A percentile compares a stretch with the other conserved stretches of the same genome.
Evolutionary conservation across 2,888 invertebrate species (phyloP).

Genomic region (Octodonta nipae): DNA sequence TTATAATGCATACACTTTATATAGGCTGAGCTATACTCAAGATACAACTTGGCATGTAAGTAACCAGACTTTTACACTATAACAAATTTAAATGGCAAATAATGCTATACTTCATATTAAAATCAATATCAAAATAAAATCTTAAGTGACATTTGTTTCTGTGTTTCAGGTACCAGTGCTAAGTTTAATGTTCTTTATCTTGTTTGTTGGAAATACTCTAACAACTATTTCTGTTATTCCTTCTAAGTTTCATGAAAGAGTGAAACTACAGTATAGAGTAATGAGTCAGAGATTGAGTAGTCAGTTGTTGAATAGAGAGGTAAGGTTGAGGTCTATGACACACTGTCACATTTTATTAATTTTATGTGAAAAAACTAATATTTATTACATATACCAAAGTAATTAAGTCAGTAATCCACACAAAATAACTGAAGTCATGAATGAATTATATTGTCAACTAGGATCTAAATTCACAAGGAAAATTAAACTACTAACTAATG

Average conservation of each 20-base stretch:
- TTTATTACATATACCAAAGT: too few relatives aligned
- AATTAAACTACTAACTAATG: too few relatives aligned
- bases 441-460: too few relatives aligned
- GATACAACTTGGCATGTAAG: slow-evolving; percentile 88
- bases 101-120: slow-evolving; percentile 30
- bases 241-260: slow-evolving; percentile 64
- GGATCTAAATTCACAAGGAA: too few relatives aligned
- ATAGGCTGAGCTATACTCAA: slow-evolving; percentile 58
- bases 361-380: too few relatives aligned
- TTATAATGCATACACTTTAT: slow-evolving; percentile 85
- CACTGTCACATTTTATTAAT: too few relatives aligned
- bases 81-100: background rate
- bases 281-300: slow-evolving; percentile 32
- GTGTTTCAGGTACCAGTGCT: slow-evolving; percentile 53
- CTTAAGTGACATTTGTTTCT: background rate
- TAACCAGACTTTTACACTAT: slow-evolving; percentile 3
- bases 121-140: too few relatives aligned
- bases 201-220: slow-evolving; percentile 80
- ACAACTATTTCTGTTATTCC: slow-evolving; percentile 84
- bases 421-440: too few relatives aligned
- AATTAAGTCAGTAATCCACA: too few relatives aligned
- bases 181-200: slow-evolving; percentile 68
- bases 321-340: slow-evolving; percentile 22
- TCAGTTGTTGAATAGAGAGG: slow-evolving; percentile 22
- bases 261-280: slow-evolving; percentile 38